Evolutionary conservation across 1,140 invertebrate genomes (phyloP).

Genomic region (Drosophila takahashii): DNA sequence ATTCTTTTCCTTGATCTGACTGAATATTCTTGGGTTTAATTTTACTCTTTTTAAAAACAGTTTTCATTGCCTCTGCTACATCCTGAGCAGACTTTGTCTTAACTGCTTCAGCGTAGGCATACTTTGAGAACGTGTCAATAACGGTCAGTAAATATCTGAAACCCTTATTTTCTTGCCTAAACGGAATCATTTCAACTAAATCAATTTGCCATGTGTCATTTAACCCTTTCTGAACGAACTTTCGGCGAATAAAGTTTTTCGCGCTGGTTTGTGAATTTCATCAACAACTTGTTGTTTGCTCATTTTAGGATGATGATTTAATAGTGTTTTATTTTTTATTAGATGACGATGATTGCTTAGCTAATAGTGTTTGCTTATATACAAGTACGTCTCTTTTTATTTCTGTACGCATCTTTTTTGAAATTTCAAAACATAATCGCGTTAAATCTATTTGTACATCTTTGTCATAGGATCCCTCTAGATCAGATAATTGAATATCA

Average conservation of each 20-base stretch:
- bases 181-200: conserved; percentile 7
- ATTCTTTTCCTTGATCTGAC: conserved; percentile 12
- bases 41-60: no score
- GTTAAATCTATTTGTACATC: no score
- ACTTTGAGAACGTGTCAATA: conserved; percentile 13
- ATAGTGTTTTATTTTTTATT: no score
- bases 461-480: no score
- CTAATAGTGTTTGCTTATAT: no score
- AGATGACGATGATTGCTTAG: no score
- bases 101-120: neutral
- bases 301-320: neutral
- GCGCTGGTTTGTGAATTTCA: conserved; percentile 5
- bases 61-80: neutral
- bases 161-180: neutral
- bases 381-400: no score
- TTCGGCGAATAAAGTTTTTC: neutral
- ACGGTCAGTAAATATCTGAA: conserved; percentile 6
- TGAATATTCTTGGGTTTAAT: conserved; percentile 10
- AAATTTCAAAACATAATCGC: no score
- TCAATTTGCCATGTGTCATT: conserved; percentile 9
- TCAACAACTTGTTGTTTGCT: conserved; percentile 9
- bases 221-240: conserved; percentile 12
- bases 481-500: conserved; percentile 2
- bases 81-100: neutral
- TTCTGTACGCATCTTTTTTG: no score